Base-by-base conservation (phyloP, 37 sponge, comb jelly and placozoan genomes). In the Hexactinellida sp. region DNA sequence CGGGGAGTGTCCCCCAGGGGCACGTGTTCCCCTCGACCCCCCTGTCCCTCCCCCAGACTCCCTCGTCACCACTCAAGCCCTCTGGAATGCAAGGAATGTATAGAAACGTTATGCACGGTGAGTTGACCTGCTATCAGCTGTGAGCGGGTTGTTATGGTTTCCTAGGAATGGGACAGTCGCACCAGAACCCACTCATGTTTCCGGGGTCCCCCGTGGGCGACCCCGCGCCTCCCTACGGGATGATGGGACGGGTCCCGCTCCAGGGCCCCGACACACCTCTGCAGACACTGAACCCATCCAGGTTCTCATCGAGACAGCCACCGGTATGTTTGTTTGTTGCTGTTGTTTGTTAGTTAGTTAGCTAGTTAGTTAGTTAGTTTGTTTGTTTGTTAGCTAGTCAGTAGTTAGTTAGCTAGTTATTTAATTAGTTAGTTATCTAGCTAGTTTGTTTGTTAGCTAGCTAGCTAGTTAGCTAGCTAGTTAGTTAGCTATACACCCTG, bases 21-120 rank as follows among this genome's bases (percentile, higher is more conserved):
- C 76, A 63, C 1, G 34, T 63, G 76, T 63, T 25, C 76, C 76
- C 76, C 5, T 7, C 19, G 28, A 63, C 76, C 76, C 34, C 76
- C 13, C 76, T 63, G 32, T 63, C 76, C 76, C 76, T 63, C 76
- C 76, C 76, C 34, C 76, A 7, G 28, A 63, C 76, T 7, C 76
- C 76, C 76, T 63, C 76, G 19, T 63, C 76, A 32, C 76, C 76
- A 5, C 76, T 63, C 76, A 63, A 63, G 76, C 28, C 76, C 76
- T 23, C 76, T 16, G 47, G 47, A 41, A 41, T 41, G 47, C 47
- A 41, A 63, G 76, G 76, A 23, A 63, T 63, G 76, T 63, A 63
- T 23, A 63, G 30, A 23, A 63, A 63, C 13, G 76, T 63, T n/a
- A 63, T 63, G 5, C 76, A 63, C 30, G 76, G 76, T 63, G 34